Base-by-base conservation (phyloP, 2,797 vertebrate genomes). In the Calcarius lapponicus region DNA sequence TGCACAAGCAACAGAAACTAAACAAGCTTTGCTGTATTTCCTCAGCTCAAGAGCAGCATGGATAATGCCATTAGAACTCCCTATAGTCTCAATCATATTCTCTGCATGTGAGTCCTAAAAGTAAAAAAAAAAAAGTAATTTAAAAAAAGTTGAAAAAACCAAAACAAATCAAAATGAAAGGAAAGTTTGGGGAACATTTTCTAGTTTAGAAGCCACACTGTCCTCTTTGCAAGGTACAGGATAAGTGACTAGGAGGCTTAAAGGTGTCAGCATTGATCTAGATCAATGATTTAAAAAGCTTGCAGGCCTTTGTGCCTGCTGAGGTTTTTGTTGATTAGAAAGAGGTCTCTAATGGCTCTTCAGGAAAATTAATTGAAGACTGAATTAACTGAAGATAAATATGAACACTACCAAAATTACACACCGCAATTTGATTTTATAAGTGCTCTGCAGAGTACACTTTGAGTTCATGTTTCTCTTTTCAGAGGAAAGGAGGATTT, bases 101-200 rank as follows among this genome's bases (percentile, higher is more conserved):
- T 65, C 47, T 86, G 24, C 7, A 2, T 47, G 3, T 0, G 5
- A 61, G 42, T 47, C 47, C 22, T 48, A 53, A 76, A 61, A 42
- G 45, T 45, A 53, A 47, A 32, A 74, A 57, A 36, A 36, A 36
- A 72, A 61, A 70, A 57, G 16, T 13, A 70, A 26, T 60, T 4
- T 0, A 15, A 43, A 80, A 29, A 65, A 24, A 6, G 8, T n/a
- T n/a, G 9, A 40, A 78, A 18, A 54, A 75, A 19, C 6, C 53
- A 79, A 0, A 7, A 5, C 5, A 22, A 29, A 47, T 51, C 17
- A 40, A 67, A 67, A 58, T 0, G 0, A 48, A 38, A 32, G 19
- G 4, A 40, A 6, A 40, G 20, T 73, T 43, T 76, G 3, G 13
- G 36, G 47, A 82, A 40, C 5, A 15, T 58, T 80, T 84, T 51